These are phyloP conservation scores for Drosophila pachea DNA, from an alignment of 1,140 invertebrate species.

Conservation along the genomic window DNA sequence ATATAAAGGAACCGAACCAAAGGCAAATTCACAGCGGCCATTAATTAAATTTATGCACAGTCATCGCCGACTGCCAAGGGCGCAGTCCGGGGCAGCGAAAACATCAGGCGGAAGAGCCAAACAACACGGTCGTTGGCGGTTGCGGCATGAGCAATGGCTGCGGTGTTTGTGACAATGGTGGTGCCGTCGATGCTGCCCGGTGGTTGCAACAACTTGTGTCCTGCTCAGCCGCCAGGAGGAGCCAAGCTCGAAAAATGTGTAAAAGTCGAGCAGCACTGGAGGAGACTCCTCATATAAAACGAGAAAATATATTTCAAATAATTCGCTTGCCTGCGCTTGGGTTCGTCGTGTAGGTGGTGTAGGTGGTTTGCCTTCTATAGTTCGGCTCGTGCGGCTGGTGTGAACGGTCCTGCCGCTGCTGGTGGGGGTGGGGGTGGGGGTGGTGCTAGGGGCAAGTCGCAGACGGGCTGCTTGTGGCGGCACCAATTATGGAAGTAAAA, in stretches of 20 bases:
- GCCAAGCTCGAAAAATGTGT: constrained; percentile 30
- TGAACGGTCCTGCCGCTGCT: constrained; percentile 1
- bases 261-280: constrained; percentile 34
- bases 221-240: constrained; percentile 28
- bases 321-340: constrained; percentile 42
- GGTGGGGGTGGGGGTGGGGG: constrained; percentile 5
- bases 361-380: neutral
- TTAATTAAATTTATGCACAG: constrained; percentile 61
- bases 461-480: constrained; percentile 58
- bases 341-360: neutral
- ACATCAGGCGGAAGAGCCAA: constrained; percentile 40
- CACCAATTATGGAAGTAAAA: constrained; percentile 64
- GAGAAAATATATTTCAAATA: constrained; percentile 61
- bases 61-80: constrained; percentile 9
- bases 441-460: constrained; percentile 36
- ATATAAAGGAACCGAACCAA: constrained; percentile 40
- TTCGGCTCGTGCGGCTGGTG: neutral
- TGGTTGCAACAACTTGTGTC: constrained; percentile 42
- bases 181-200: constrained; percentile 27
- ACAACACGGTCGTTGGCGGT: constrained; percentile 39
- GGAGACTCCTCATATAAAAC: constrained; percentile 46
- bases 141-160: constrained; percentile 7
- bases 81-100: constrained; percentile 8
- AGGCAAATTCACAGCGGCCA: constrained; percentile 46
- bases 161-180: constrained; percentile 31